A percentile compares a stretch with the other conserved stretches of the same genome.
Conservation (phyloP, 2,888 invertebrate genomes). For the Anthoptus insignis region DNA sequence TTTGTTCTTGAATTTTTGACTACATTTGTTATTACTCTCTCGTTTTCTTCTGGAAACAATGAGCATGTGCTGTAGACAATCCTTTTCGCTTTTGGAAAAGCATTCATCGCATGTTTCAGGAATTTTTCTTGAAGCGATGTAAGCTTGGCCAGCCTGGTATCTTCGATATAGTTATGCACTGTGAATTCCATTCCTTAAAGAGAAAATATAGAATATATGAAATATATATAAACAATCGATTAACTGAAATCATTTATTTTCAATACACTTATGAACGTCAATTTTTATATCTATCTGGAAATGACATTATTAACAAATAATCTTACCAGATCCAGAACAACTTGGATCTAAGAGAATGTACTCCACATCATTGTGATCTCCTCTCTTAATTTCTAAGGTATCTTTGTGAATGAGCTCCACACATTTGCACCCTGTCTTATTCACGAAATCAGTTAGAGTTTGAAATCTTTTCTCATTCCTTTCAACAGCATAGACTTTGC, state of each 20-base stretch:
- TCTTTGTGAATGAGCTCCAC: constrained; percentile 91
- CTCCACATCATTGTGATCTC: constrained; percentile 90
- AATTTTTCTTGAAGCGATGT: constrained; percentile 94
- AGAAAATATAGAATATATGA: not conserved
- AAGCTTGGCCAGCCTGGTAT: constrained; percentile 88
- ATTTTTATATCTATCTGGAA: too few species aligned
- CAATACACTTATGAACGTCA: too few species aligned
- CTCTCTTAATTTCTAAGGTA: constrained; percentile 88
- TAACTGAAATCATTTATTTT: too few species aligned
- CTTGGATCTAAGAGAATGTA: constrained; percentile 99
- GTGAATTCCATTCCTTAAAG: constrained; percentile 74
- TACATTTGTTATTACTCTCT: constrained; percentile 93
- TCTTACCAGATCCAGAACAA: constrained; percentile 97
- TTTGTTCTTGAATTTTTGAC: constrained; percentile 83
- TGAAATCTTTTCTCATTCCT: constrained; percentile 89
- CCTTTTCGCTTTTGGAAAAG: constrained; percentile 93
- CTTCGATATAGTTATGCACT: constrained; percentile 77
- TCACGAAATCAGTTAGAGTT: constrained; percentile 88
- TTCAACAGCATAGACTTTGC: constrained; percentile 95
- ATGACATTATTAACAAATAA: too few species aligned
- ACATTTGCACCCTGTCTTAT: constrained; percentile 89
- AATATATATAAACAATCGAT: too few species aligned
- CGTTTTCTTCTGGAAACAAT: constrained; percentile 96
- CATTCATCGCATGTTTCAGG: constrained; percentile 94
- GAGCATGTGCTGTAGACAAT: constrained; percentile 99